Evolutionary conservation across 2,888 invertebrate species (phyloP).

Genomic region (Meghimatium bilineatum): DNA sequence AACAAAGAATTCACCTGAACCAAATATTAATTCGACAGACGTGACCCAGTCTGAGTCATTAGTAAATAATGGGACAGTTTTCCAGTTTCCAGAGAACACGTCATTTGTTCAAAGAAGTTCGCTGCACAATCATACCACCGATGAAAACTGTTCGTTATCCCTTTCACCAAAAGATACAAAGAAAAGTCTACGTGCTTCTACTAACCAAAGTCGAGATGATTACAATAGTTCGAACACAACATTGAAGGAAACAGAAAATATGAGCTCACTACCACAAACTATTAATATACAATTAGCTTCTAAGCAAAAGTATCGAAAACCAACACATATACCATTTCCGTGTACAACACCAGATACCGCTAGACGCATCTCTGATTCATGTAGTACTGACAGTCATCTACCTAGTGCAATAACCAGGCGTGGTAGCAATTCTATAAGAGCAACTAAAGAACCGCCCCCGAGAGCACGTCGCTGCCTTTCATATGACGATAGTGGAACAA

Average conservation of each 20-base stretch:
- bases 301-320: not conserved
- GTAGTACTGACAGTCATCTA: not conserved
- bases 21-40: not conserved
- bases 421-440: not conserved
- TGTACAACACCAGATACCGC: not conserved
- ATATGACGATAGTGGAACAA: not conserved
- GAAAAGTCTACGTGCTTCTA: not conserved
- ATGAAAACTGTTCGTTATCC: not conserved
- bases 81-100: not conserved
- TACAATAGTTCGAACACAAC: not conserved
- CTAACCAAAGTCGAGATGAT: not conserved
- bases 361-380: not conserved
- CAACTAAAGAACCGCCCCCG: not conserved
- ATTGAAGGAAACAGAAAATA: not conserved
- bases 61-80: not conserved
- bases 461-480: slow-evolving; percentile 31
- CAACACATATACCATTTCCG: not conserved
- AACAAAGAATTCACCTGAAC: not conserved
- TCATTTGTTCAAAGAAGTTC: not conserved
- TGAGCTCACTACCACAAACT: not conserved
- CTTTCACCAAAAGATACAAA: not conserved
- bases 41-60: not conserved
- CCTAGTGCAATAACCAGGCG: not conserved
- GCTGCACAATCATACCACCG: too few relatives aligned
- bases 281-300: not conserved